Conservation (phyloP, 1,140 invertebrate genomes). For the Plodia interpunctella region DNA sequence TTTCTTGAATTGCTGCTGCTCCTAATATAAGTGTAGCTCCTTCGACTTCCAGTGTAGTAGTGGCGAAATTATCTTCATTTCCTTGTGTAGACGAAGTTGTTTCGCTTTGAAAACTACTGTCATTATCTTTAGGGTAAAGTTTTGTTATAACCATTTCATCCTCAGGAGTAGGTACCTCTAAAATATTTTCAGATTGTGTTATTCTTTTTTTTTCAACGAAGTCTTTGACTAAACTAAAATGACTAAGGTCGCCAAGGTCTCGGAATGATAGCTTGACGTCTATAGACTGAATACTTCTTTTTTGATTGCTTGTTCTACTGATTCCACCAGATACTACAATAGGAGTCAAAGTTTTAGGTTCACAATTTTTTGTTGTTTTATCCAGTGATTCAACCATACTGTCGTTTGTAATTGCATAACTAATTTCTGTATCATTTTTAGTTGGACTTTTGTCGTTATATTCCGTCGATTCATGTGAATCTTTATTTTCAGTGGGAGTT, state of each 20-base stretch:
- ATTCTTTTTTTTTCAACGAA: no score
- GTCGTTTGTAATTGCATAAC: background rate
- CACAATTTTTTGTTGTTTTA: background rate
- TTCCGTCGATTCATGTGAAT: slow-evolving; percentile 34
- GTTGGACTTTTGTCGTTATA: background rate
- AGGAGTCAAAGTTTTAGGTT: no score
- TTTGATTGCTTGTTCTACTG: no score
- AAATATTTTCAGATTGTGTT: background rate
- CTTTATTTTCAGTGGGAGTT: slow-evolving; percentile 63
- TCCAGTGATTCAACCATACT: background rate
- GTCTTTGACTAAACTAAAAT: no score
- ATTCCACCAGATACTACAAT: no score
- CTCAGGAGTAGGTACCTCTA: background rate
- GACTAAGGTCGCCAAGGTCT: no score
- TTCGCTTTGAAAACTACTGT: background rate
- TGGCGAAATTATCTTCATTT: background rate
- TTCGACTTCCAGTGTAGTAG: background rate
- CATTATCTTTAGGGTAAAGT: background rate
- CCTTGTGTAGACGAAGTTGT: background rate
- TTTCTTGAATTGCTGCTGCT: background rate
- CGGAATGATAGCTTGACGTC: background rate
- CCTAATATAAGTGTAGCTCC: background rate
- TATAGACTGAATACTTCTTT: no score
- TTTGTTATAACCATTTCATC: background rate
- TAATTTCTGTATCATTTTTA: background rate